Evolutionary conservation across 2,888 invertebrate species (phyloP).

Genomic region (Agrotis clavis): DNA sequence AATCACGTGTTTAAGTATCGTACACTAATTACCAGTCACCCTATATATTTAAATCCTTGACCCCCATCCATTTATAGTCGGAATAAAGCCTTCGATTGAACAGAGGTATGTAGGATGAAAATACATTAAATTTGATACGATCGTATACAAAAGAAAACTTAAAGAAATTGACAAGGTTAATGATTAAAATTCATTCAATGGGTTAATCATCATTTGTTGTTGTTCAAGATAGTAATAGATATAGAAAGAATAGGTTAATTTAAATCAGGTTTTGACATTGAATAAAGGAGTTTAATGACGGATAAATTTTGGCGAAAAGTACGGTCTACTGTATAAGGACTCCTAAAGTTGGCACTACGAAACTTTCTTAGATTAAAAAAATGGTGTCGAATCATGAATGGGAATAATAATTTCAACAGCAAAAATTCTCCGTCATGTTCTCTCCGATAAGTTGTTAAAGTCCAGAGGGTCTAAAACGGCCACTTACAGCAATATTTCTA

Average conservation of each 20-base stretch:
- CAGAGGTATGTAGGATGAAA: constrained; percentile 53
- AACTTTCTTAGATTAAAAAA: background rate
- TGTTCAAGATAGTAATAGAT: constrained; percentile 18
- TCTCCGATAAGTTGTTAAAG: too few relatives aligned
- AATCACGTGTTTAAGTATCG: too few relatives aligned
- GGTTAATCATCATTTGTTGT: constrained; percentile 40
- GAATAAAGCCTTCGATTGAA: constrained; percentile 50
- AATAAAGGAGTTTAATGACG: too few relatives aligned
- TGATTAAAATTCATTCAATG: constrained; percentile 30
- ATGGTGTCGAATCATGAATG: background rate
- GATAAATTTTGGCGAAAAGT: too few relatives aligned
- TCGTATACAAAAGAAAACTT: constrained; percentile 54
- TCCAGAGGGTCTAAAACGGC: too few relatives aligned
- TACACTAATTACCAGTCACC: too few relatives aligned
- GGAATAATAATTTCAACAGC: background rate
- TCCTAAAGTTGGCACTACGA: too few relatives aligned
- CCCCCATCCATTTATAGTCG: constrained; percentile 43
- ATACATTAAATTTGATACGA: constrained; percentile 37
- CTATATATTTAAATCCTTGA: constrained; percentile 49
- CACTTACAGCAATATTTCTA: too few relatives aligned
- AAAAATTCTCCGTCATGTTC: too few relatives aligned
- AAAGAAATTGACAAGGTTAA: constrained; percentile 42
- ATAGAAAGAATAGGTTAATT: constrained; percentile 9
- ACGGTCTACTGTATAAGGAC: too few relatives aligned
- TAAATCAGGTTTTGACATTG: background rate